These are phyloP conservation scores for Criorhina ranunculi DNA, from an alignment of 2,888 invertebrate species.

Conservation along the genomic window DNA sequence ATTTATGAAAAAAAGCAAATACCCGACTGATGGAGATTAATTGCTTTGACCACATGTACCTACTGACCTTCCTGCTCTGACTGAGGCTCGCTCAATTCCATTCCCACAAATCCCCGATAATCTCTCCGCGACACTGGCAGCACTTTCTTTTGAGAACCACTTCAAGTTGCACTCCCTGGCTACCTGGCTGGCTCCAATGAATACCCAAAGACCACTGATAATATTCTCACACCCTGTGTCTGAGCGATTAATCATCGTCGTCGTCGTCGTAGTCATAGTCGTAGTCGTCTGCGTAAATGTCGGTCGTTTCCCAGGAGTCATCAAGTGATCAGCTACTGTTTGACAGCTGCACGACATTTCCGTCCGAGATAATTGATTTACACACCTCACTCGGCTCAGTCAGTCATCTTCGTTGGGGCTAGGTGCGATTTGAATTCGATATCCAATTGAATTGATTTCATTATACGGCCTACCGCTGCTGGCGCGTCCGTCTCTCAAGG, in stretches of 20 bases:
- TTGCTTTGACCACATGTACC: constrained; percentile 33
- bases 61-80: constrained; percentile 32
- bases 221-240: constrained; percentile 44
- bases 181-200: constrained; percentile 60
- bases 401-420: constrained; percentile 28
- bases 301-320: constrained; percentile 62
- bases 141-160: constrained; percentile 36
- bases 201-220: constrained; percentile 9
- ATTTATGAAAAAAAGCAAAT: constrained; percentile 39
- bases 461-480: constrained; percentile 57
- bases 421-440: constrained; percentile 66
- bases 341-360: constrained; percentile 73
- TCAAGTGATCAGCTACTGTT: constrained; percentile 75
- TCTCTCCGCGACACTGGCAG: constrained; percentile 40
- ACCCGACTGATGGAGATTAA: constrained; percentile 46
- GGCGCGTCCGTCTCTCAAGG: constrained; percentile 39
- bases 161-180: constrained; percentile 4
- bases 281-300: neutral
- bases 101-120: constrained; percentile 54
- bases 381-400: constrained; percentile 66
- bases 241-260: constrained; percentile 56
- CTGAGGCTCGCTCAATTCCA: constrained; percentile 2
- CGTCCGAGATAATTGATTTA: constrained; percentile 75
- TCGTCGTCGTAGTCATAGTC: constrained; percentile 27
- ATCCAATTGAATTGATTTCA: constrained; percentile 70